A percentile compares a stretch with the other conserved stretches of the same genome.
Conservation (phyloP, 2,888 invertebrate genomes). For the Conus canariensis region DNA sequence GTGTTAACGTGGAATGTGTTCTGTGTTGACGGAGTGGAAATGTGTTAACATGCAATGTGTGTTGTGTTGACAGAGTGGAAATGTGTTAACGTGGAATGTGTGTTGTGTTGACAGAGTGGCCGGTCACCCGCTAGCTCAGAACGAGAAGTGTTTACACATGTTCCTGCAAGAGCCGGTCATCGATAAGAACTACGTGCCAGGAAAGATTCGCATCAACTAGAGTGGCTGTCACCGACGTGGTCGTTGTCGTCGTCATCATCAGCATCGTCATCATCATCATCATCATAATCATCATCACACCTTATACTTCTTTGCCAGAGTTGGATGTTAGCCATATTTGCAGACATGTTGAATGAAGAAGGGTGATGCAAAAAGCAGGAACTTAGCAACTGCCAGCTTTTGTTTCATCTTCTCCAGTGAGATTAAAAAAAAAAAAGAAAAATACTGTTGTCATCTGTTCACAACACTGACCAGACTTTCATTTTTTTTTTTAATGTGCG, state of each 20-base stretch:
- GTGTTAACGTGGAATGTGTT: too few species aligned
- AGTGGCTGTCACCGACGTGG: neutral
- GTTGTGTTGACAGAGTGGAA: too few species aligned
- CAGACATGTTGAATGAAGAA: neutral
- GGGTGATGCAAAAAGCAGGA: neutral
- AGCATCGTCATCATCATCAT: neutral
- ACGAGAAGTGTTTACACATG: conserved; percentile 99
- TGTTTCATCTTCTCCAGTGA: neutral
- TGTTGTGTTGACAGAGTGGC: conserved; percentile 86
- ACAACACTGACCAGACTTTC: too few species aligned
- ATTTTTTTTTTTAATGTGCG: too few species aligned
- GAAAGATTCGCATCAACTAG: conserved; percentile 87
- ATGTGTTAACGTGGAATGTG: too few species aligned
- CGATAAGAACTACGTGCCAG: conserved; percentile 99
- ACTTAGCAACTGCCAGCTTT: neutral
- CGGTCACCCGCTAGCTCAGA: conserved; percentile 98
- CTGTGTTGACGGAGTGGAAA: too few species aligned
- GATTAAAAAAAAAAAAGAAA: neutral
- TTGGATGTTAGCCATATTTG: neutral
- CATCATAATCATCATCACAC: neutral
- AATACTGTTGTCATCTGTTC: too few species aligned
- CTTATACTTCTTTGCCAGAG: neutral
- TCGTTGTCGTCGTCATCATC: neutral
- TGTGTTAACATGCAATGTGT: too few species aligned
- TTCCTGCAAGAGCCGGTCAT: conserved; percentile 98